Percentiles rank a stretch among this genome's conserved stretches.
These are phyloP conservation scores for Tipula unca DNA, from an alignment of 2,888 invertebrate genomes.

Conservation along the genomic window DNA sequence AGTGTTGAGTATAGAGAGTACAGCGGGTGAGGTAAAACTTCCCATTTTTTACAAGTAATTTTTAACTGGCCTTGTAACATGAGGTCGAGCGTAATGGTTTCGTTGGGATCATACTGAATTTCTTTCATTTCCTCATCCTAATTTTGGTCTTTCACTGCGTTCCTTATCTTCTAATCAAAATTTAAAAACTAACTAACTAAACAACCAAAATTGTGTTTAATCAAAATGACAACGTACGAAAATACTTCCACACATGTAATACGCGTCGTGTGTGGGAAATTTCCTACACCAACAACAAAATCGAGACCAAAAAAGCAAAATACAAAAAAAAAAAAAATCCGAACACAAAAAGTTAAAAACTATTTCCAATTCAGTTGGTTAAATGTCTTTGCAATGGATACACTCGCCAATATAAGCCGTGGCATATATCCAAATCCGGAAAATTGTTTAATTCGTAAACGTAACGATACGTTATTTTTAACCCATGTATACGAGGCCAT, in stretches of 20 bases:
- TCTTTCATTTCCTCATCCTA: too few relatives aligned
- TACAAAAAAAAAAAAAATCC: background rate
- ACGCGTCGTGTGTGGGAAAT: background rate
- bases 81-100: too few relatives aligned
- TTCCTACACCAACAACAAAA: background rate
- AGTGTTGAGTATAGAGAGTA: too few relatives aligned
- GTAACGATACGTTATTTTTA: conserved; percentile 31
- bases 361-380: background rate
- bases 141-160: too few relatives aligned
- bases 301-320: background rate
- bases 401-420: background rate
- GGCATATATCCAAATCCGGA: background rate
- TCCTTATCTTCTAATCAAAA: too few relatives aligned
- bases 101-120: too few relatives aligned
- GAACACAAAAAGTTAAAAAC: background rate
- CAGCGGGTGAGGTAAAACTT: too few relatives aligned
- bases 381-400: background rate
- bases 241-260: background rate
- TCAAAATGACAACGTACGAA: background rate
- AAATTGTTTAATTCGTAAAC: background rate
- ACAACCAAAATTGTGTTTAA: background rate
- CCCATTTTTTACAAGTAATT: too few relatives aligned
- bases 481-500: conserved; percentile 81
- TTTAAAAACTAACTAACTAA: too few relatives aligned
- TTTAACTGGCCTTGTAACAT: too few relatives aligned